phyloP scores from a whole-genome alignment of 1,140 invertebrate species.

The Heliothis virescens region DNA sequence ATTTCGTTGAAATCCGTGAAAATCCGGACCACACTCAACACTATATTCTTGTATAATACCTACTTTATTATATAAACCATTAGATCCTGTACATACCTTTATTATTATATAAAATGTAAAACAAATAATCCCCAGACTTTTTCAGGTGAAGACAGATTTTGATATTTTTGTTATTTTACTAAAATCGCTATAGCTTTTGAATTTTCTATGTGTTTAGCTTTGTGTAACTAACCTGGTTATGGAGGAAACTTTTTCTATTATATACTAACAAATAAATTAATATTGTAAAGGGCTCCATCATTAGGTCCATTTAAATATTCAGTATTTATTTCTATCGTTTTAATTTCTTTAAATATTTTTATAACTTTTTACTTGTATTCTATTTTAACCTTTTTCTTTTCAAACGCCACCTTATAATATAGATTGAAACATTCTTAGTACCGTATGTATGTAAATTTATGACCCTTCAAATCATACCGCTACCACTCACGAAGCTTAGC shows the following conservation, averaged over 20 bases:
- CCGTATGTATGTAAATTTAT: too few relatives aligned
- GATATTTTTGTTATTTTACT: constrained; percentile 59
- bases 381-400: too few relatives aligned
- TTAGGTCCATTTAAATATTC: neutral
- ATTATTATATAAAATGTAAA: constrained; percentile 53
- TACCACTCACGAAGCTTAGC: neutral
- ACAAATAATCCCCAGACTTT: constrained; percentile 59
- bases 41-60: constrained; percentile 52
- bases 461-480: too few relatives aligned
- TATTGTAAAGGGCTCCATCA: neutral
- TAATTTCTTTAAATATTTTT: neutral
- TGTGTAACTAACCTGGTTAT: constrained; percentile 70
- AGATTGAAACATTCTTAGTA: too few relatives aligned
- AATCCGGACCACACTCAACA: constrained; percentile 66
- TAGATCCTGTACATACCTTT: constrained; percentile 44
- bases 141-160: constrained; percentile 78
- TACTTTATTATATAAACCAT: constrained; percentile 51
- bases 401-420: too few relatives aligned
- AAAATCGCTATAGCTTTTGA: constrained; percentile 77
- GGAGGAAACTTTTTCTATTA: constrained; percentile 70
- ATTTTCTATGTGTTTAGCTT: constrained; percentile 77
- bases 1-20: constrained; percentile 67
- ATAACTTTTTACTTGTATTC: too few relatives aligned
- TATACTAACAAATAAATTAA: neutral
- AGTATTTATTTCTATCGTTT: neutral